These are phyloP conservation scores for Stercorarius parasiticus DNA, from an alignment of 2,113 vertebrate genomes.

Conservation along the genomic window DNA sequence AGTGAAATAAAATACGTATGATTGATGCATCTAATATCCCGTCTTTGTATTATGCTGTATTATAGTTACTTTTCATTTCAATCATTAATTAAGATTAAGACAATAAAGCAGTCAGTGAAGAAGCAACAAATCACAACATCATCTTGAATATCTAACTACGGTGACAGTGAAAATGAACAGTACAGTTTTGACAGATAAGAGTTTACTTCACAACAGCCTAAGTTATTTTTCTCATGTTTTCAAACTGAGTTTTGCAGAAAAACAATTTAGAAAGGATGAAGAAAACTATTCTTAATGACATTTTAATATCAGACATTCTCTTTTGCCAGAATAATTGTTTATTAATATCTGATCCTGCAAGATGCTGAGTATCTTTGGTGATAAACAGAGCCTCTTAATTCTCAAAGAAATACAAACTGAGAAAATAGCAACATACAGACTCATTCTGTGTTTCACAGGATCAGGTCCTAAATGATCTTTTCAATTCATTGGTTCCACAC, in stretches of 20 bases:
- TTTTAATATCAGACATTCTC: neutral
- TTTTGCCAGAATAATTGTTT: neutral
- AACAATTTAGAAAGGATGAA: neutral
- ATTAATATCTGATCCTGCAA: neutral
- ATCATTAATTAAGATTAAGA: constrained; percentile 60
- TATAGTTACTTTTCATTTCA: constrained; percentile 14
- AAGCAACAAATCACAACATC: neutral
- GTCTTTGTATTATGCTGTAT: neutral
- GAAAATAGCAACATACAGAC: neutral
- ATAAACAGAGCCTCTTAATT: neutral
- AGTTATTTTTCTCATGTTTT: neutral
- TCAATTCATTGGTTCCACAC: constrained; percentile 44
- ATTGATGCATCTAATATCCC: constrained; percentile 37
- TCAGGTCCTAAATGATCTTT: constrained; percentile 40
- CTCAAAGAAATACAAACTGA: neutral
- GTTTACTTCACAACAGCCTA: neutral
- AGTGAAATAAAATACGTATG: constrained; percentile 33
- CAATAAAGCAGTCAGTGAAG: constrained; percentile 29
- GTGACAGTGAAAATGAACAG: neutral
- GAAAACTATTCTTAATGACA: neutral
- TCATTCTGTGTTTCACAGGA: neutral
- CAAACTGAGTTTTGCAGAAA: neutral
- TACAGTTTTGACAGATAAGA: neutral
- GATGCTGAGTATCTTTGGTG: neutral
- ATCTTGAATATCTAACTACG: neutral